phyloP scores from a whole-genome alignment of 2,888 invertebrate species.

The Seira musarum region DNA sequence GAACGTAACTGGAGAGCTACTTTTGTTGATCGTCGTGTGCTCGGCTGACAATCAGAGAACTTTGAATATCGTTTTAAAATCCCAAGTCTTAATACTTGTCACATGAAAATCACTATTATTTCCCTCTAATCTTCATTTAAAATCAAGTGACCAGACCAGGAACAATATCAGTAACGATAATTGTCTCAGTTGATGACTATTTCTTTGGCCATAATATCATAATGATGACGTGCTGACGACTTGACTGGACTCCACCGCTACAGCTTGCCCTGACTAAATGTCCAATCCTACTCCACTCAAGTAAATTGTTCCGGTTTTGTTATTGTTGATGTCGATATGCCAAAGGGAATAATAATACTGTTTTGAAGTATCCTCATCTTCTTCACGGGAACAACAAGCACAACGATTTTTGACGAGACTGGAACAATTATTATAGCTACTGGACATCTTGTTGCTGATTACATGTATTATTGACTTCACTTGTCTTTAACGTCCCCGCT shows the following conservation, averaged over 20 bases:
- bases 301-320: constrained; percentile 54
- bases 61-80: too few species aligned
- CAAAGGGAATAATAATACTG: constrained; percentile 2
- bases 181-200: constrained; percentile 13
- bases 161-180: constrained; percentile 8
- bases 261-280: too few species aligned
- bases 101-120: constrained; percentile 53
- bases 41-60: too few species aligned
- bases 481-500: too few species aligned
- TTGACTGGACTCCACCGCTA: too few species aligned
- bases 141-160: constrained; percentile 29
- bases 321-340: constrained; percentile 42
- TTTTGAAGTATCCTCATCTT: neutral
- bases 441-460: too few species aligned
- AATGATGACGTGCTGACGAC: constrained; percentile 35
- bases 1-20: too few species aligned
- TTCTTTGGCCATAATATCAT: neutral
- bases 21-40: too few species aligned
- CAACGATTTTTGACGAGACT: too few species aligned
- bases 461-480: too few species aligned
- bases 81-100: constrained; percentile 44
- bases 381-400: constrained; percentile 12
- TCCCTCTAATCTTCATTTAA: constrained; percentile 15
- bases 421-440: too few species aligned
- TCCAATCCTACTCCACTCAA: constrained; percentile 38